phyloP scores from a whole-genome alignment of 2,797 vertebrate species.

The Xiphorhynchus erythropygius region DNA sequence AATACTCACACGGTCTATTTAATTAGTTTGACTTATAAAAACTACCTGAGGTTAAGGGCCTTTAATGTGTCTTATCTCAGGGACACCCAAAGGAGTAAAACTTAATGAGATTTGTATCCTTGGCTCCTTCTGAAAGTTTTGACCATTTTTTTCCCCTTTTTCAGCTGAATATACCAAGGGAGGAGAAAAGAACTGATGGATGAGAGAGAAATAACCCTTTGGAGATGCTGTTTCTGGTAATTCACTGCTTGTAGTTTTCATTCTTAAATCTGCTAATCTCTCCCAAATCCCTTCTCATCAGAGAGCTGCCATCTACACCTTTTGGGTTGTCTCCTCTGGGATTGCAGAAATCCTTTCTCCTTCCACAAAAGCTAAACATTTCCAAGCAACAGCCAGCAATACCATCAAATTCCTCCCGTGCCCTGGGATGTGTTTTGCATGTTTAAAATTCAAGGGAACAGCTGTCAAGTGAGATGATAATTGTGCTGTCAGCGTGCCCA shows the following conservation, averaged over 20 bases:
- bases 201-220: neutral
- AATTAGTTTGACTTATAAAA: neutral
- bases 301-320: neutral
- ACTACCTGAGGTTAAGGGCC: neutral
- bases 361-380: neutral
- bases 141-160: neutral
- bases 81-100: neutral
- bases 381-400: neutral
- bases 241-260: neutral
- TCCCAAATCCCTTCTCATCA: neutral
- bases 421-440: neutral
- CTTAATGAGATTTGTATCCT: neutral
- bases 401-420: neutral
- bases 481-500: neutral
- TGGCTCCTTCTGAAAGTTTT: neutral
- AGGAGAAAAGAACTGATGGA: neutral
- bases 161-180: neutral
- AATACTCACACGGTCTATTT: neutral
- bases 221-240: neutral
- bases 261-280: neutral
- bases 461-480: conserved; percentile 36
- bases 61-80: neutral
- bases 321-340: neutral
- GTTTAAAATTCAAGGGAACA: conserved; percentile 48
- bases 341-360: neutral